Evolutionary conservation across 1,140 invertebrate species (phyloP), one percentile per base, ranked within the genome.

Genomic region (Lepidurus packardi): DNA sequence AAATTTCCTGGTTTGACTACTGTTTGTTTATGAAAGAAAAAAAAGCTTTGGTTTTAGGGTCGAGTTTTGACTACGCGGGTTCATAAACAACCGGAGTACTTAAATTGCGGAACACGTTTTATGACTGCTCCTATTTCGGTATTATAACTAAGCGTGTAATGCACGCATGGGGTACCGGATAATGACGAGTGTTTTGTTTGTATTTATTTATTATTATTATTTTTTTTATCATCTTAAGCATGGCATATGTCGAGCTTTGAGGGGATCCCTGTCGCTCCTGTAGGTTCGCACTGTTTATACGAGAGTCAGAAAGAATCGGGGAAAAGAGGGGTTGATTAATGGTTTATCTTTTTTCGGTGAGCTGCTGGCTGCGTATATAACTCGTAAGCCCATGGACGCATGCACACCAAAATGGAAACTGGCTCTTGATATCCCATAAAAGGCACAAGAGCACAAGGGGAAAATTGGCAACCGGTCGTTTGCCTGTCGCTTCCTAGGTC

Each of bases 361-460:
- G 53, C 4, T 65, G n/a, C 53, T 65, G 53, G 16, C n/a, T 65
- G 7, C 53, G 3, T 65, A 65, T 9, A 21, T 13, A 9, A 65
- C 16, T 21, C 53, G 21, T 65, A 21, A 13, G 21, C 53, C 5
- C 53, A 65, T 7, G 21, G n/a, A 65, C 53, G 21, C 53, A 65
- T 65, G 53, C 16, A 65, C 53, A 65, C 53, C 53, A 21, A 65
- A 65, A 65, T 65, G 53, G 53, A 16, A 65, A 21, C 13, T n/a
- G 53, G 53, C 53, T 65, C 53, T 65, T 65, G 53, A 65, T 65
- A 21, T 7, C 53, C 53, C 53, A 65, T 65, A 65, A 65, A 65
- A 65, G 53, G 53, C 53, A 65, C 53, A n/a, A 65, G 13, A 65
- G 53, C 8, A 65, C 53, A 21, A 65, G 53, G 53, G 53, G 53